A percentile compares a stretch with the other conserved stretches of the same genome.
Conservation (phyloP, 2,888 invertebrate genomes). For the Agriotes lineatus region DNA sequence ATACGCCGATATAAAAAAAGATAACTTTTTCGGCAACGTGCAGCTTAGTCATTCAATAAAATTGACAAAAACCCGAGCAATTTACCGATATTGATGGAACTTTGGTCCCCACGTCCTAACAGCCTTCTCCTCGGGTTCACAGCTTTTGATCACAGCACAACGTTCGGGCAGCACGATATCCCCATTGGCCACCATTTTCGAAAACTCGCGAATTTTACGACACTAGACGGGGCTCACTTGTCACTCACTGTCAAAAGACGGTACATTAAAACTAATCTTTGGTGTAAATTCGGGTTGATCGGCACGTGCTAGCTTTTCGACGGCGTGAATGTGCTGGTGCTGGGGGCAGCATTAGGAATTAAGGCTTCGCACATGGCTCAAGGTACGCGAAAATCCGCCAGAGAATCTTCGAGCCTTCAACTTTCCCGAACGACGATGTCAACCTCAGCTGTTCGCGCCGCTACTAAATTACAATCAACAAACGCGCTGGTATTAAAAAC, state of each 20-base stretch:
- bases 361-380: conserved; percentile 8
- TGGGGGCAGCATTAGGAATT: background rate
- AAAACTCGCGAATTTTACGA: background rate
- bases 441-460: background rate
- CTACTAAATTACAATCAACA: conserved; percentile 14
- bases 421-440: background rate
- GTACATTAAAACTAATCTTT: no score
- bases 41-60: no score
- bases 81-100: conserved; percentile 32
- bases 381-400: conserved; percentile 8
- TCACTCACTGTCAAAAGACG: no score
- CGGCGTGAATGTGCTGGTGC: background rate
- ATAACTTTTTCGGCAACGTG: no score
- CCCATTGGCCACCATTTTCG: conserved; percentile 56
- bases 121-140: conserved; percentile 20
- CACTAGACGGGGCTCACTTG: no score
- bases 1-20: no score
- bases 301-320: no score
- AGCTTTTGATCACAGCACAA: conserved; percentile 22
- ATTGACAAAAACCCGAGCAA: no score
- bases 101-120: conserved; percentile 11
- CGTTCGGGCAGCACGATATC: conserved; percentile 48
- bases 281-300: no score
- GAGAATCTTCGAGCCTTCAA: background rate
- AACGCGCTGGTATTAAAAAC: conserved; percentile 9